Conservation (phyloP, 2,797 vertebrate species). For the Adrianichthys oophorus region DNA sequence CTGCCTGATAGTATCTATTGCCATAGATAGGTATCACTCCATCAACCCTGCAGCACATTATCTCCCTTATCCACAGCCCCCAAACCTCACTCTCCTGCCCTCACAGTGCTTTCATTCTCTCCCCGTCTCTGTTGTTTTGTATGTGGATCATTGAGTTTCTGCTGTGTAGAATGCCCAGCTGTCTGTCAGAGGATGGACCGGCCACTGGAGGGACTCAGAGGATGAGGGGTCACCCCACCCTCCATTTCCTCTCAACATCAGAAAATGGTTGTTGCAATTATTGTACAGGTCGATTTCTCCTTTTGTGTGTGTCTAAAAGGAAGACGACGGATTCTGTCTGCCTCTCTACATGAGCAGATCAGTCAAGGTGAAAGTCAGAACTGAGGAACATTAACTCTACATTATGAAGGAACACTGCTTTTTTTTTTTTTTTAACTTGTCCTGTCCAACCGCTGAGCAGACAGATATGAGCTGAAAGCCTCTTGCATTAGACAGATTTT, state of each 20-base stretch:
- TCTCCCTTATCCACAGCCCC: slow-evolving; percentile 27
- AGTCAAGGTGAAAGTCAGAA: slow-evolving; percentile 50
- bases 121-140: slow-evolving; percentile 15
- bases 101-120: background rate
- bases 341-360: slow-evolving; percentile 41
- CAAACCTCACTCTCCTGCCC: background rate
- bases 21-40: slow-evolving; percentile 48
- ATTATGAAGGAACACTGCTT: slow-evolving; percentile 6
- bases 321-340: slow-evolving; percentile 55
- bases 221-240: slow-evolving; percentile 30
- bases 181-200: slow-evolving; percentile 57
- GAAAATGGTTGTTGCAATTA: slow-evolving; percentile 26
- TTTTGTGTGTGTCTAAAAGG: slow-evolving; percentile 33
- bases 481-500: no score
- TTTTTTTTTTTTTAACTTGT: no score
- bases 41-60: slow-evolving; percentile 43
- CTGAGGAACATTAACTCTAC: slow-evolving; percentile 17
- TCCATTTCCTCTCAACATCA: slow-evolving; percentile 44
- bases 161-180: slow-evolving; percentile 65
- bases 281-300: slow-evolving; percentile 25
- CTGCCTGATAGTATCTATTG: slow-evolving; percentile 55
- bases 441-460: no score
- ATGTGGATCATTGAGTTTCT: slow-evolving; percentile 58
- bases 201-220: slow-evolving; percentile 48
- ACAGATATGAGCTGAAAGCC: no score